Percentiles rank a stretch among this genome's conserved stretches.
These are phyloP conservation scores for Brachionus plicatilis DNA, from an alignment of 1,140 invertebrate genomes.

Conservation along the genomic window DNA sequence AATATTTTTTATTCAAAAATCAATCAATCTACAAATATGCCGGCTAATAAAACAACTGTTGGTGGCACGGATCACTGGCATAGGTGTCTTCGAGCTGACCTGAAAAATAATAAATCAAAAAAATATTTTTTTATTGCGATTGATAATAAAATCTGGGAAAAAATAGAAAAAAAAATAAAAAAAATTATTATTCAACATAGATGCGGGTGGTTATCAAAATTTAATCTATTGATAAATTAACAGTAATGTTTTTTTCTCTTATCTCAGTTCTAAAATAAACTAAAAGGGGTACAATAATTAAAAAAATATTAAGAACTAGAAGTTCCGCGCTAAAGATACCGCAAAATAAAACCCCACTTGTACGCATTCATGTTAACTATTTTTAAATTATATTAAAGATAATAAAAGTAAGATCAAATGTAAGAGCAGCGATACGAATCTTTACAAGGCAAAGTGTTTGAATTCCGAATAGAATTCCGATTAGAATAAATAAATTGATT, in stretches of 20 bases:
- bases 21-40: background rate
- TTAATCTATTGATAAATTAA: background rate
- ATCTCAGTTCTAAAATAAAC: background rate
- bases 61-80: background rate
- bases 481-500: slow-evolving; percentile 15
- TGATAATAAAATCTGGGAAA: background rate
- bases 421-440: slow-evolving; percentile 19
- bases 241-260: background rate
- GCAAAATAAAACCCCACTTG: background rate
- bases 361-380: slow-evolving; percentile 18
- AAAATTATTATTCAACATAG: background rate
- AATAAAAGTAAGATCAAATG: slow-evolving; percentile 23
- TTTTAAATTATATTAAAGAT: background rate
- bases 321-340: background rate
- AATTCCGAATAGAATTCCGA: background rate
- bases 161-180: background rate
- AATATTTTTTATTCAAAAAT: background rate
- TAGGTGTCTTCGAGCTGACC: background rate
- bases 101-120: background rate
- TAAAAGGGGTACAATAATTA: background rate
- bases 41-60: background rate
- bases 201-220: background rate
- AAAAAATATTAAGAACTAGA: background rate
- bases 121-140: background rate
- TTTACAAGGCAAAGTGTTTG: slow-evolving; percentile 5